Conservation (phyloP, 1,140 invertebrate species). For the Trypoxylus dichotomus region DNA sequence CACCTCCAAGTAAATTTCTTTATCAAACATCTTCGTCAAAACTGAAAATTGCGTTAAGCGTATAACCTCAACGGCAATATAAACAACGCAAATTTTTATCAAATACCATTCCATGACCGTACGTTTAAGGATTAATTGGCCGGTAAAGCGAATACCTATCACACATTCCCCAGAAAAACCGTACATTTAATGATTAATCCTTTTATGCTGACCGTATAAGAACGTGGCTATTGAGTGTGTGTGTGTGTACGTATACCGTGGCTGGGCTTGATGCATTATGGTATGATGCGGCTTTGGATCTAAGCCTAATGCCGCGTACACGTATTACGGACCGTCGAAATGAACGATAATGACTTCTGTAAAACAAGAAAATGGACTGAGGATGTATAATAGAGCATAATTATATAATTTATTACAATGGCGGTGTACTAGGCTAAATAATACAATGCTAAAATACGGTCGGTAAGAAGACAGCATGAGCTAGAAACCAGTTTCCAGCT, state of each 20-base stretch:
- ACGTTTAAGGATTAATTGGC: slow-evolving; percentile 2
- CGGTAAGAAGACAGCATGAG: background rate
- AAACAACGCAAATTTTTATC: background rate
- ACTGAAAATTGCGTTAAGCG: background rate
- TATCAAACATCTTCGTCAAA: too few species aligned
- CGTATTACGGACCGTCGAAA: background rate
- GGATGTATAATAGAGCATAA: background rate
- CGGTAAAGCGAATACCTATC: background rate
- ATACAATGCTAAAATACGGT: background rate
- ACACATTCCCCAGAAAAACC: background rate
- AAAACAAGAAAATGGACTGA: background rate
- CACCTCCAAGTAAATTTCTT: too few species aligned
- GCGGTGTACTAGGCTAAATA: background rate
- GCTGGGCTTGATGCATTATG: background rate
- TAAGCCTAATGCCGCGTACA: slow-evolving; percentile 1
- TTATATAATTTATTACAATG: slow-evolving; percentile 2
- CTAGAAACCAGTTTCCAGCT: background rate
- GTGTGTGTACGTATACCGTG: background rate
- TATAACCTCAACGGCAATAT: background rate
- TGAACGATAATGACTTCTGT: background rate
- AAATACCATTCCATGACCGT: background rate
- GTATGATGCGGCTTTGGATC: background rate
- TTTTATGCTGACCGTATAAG: background rate
- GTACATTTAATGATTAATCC: background rate
- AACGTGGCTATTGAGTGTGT: background rate